Evolutionary conservation across 2,888 invertebrate species (phyloP), one percentile per base, ranked within the genome.

Genomic region (Xestia sexstrigata): DNA sequence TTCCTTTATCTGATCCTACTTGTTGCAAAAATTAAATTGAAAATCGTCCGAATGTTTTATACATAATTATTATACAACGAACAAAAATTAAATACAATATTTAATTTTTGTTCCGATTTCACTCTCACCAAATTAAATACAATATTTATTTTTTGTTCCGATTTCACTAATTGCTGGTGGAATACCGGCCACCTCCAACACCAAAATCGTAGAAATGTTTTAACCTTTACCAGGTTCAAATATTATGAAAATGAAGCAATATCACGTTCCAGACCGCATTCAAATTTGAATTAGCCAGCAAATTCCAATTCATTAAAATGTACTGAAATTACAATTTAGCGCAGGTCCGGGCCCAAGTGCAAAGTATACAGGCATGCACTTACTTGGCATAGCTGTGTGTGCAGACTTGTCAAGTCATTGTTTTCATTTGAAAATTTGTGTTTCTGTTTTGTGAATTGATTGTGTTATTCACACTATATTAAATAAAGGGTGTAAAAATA

Each of bases 251-350:
- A 75, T 55, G 0, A 68, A 62, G 23, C 39, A 65, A 49, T 62
- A 49, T 20, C 39, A 35, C 13, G 23, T 47, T n/a, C 0, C 52
- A 55, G 1, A 62, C 49, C 62, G 17, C 70, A 60, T 4, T 2
- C 7, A 15, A n/a, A n/a, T n/a, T n/a, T n/a, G n/a, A n/a, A n/a
- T 49, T 30, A 47, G 35, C 45, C 5, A 8, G 39, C 23, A 63
- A 63, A 42, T 55, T 81, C 0, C 17, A 67, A 58, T 42, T 77
- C 58, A 68, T 71, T 58, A 49, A 58, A 71, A 39, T 58, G 42
- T 47, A 62, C 8, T 58, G 11, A 58, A 26, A 55, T 68, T 74
- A 39, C 8, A 49, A 65, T 68, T 52, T 17, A 39, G 23, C n/a
- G 7, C 39, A 39, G 8, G 13, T 63, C 26, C 8, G 35, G 2